Evolutionary conservation across 1,140 invertebrate species (phyloP), one percentile per base, ranked within the genome.

Genomic region (Drosophila takahashii): DNA sequence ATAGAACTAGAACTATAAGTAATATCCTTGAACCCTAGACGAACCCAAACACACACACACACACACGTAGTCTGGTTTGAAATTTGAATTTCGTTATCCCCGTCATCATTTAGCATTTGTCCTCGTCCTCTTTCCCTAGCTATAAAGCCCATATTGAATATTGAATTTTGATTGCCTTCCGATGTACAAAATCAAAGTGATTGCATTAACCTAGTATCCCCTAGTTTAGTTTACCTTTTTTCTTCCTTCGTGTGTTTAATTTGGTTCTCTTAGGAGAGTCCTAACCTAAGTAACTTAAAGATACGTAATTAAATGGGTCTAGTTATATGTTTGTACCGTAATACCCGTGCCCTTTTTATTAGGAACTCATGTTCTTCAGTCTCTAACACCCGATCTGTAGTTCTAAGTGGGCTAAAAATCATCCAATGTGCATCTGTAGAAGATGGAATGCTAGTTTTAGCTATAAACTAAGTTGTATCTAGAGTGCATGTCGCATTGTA

Each of bases 401-500:
- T 22, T 10, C 22, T 62, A 53, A 62, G 58, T 6, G 15, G 34
- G 18, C 13, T 36, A 27, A 4, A 32, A 4, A 32, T 32, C 9
- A 22, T 47, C n/a, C 9, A 53, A 39, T 39, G 8, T 39, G 64
- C 41, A 70, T 70, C n/a, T 70, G 34, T 71, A 48, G 67, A 39
- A 36, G 65, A 69, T 54, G 42, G 66, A 47, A 69, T 69, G 66
- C 18, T 22, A 37, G 16, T 10, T 7, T 22, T 15, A 39, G 48
- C 13, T 26, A 18, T 56, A 70, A n/a, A 34, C 26, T 47, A 47
- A 34, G 48, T 34, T 39, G 64, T 45, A 47, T 47, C 36, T 69
- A 56, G 27, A 32, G 50, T 69, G 66, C 67, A 71, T 71, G 67
- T 57, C 41, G 66, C 50, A 70, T 69, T 69, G 61, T 67, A 69